phyloP scores from a whole-genome alignment of 2,797 vertebrate genomes.

The Myiothlypis chrysogaster region DNA sequence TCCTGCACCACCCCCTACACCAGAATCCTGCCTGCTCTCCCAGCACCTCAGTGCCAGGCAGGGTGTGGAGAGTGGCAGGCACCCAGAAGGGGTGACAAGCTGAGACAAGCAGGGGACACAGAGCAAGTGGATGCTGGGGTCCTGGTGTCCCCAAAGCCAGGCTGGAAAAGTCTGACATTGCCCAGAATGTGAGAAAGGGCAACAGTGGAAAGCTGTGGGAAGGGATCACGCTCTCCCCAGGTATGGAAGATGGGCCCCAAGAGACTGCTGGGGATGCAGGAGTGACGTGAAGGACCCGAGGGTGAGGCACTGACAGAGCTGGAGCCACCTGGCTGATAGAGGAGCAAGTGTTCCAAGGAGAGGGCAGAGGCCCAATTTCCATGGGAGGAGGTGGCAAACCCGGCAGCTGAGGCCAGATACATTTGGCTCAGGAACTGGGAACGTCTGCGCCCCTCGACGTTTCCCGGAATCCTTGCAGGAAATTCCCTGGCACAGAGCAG shows the following conservation, averaged over 20 bases:
- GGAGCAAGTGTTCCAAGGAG: not conserved
- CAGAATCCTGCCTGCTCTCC: not conserved
- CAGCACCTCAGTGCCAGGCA: not conserved
- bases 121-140: not conserved
- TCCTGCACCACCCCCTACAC: not conserved
- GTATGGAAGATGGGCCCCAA: not conserved
- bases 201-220: not conserved
- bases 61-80: not conserved
- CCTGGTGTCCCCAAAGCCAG: not conserved
- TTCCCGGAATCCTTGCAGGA: not conserved
- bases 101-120: not conserved
- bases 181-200: not conserved
- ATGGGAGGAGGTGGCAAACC: not conserved
- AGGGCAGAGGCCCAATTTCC: not conserved
- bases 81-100: not conserved
- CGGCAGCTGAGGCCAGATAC: not conserved
- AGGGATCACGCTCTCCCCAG: accelerated
- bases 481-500: not conserved
- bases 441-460: not conserved
- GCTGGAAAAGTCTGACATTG: not conserved
- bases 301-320: not conserved
- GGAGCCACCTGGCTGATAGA: not conserved
- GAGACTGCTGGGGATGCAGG: not conserved
- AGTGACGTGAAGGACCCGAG: not conserved
- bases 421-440: not conserved